Evolutionary conservation across 2,797 vertebrate genomes (phyloP).

Genomic region (Limosa lapponica): DNA sequence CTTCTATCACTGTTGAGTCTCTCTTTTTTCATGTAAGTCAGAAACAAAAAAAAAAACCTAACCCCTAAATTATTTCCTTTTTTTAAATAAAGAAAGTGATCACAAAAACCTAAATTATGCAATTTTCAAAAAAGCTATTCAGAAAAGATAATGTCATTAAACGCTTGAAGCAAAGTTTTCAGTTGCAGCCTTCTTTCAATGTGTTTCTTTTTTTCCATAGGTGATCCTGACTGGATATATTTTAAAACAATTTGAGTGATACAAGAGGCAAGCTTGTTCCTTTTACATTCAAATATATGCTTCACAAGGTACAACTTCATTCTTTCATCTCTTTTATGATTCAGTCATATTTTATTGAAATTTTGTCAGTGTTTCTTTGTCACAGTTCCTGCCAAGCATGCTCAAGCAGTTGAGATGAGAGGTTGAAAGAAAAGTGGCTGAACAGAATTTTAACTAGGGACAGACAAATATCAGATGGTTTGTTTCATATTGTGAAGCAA

Average conservation of each 20-base stretch:
- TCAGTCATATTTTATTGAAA: slow-evolving; percentile 49
- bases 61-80: not conserved
- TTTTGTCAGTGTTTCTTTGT: slow-evolving; percentile 32
- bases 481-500: slow-evolving; percentile 40
- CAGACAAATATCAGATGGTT: slow-evolving; percentile 23
- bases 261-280: not conserved
- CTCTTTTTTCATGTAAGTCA: not conserved
- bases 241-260: slow-evolving; percentile 44
- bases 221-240: not conserved
- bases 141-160: not conserved
- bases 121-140: not conserved
- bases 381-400: not conserved
- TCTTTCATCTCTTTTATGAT: slow-evolving; percentile 33
- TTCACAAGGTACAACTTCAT: slow-evolving; percentile 21
- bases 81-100: slow-evolving; percentile 19
- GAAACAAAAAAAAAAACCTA: not conserved
- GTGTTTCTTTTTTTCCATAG: not conserved
- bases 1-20: not conserved
- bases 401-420: slow-evolving; percentile 34
- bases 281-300: slow-evolving; percentile 31
- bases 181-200: not conserved
- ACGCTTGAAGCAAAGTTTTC: not conserved
- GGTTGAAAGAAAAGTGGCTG: slow-evolving; percentile 39
- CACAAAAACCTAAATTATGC: not conserved
- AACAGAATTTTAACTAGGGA: slow-evolving; percentile 62